Base-by-base conservation (phyloP, 2,797 vertebrate species). In the Neopelma chrysocephalum region DNA sequence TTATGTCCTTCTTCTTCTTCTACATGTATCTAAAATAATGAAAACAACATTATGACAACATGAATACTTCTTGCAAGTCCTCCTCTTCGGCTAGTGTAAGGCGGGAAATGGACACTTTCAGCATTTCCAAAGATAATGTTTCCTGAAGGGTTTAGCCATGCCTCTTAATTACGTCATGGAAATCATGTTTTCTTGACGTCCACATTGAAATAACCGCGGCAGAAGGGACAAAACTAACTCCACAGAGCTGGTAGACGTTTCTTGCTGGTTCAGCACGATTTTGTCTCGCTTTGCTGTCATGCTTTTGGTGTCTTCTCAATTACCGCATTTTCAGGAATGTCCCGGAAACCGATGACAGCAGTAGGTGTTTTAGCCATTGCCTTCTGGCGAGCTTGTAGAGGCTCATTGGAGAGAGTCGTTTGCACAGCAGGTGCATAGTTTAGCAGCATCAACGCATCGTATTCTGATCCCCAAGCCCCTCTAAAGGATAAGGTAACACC, bases 201-300 rank as follows among this genome's bases (percentile, higher is more conserved):
- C 57, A 7, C 53, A 6, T 25, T 36, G 61, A 71, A 88, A 71
- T 8, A 34, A 45, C 1, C 0, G 0, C 0, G 0, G 27, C 45
- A 53, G 36, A 93, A 66, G 1, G 17, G 47, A 43, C 17, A 34
- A 51, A 38, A 19, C 21, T 36, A 53, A 23, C 50, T 65, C 32
- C 78, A 21, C 12, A 11, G 26, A 64, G 61, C 2, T 57, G 47
- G 29, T 29, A 57, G 62, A 15, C 19, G 12, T 34, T 70, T 60
- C 40, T 45, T 50, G 34, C 32, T 48, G 47, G 3, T 70, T 72
- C 58, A 53, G 19, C 4, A 10, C 31, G 11, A 45, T 60, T 66
- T 80, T 36, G 7, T 53, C 51, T 62, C 27, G 0, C 11, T 38
- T 40, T 76, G 6, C 6, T 72, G 51, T 58, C 66, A 7, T 1